Evolutionary conservation across 2,797 vertebrate genomes (phyloP).

Genomic region (Myotis findleyi): DNA sequence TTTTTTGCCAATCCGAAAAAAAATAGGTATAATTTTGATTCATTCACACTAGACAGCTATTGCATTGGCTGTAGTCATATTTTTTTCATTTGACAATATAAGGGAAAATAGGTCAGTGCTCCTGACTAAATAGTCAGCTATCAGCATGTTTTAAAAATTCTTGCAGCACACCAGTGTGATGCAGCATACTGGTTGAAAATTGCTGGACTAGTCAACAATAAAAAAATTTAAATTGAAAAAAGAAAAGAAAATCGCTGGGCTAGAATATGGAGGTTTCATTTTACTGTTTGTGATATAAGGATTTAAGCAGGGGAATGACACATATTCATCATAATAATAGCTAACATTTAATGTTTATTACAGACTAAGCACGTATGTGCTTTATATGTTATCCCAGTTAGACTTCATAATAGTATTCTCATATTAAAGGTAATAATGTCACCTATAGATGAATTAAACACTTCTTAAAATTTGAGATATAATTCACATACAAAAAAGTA

Average conservation of each 20-base stretch:
- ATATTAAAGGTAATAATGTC: slow-evolving; percentile 30
- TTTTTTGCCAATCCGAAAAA: not conserved
- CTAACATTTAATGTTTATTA: not conserved
- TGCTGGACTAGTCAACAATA: not conserved
- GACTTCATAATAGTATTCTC: not conserved
- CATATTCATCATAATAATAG: not conserved
- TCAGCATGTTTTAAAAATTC: not conserved
- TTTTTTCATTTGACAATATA: not conserved
- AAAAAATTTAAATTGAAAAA: not conserved
- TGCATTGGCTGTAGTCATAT: not conserved
- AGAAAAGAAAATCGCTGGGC: not conserved
- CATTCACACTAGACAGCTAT: not conserved
- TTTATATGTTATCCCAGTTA: not conserved
- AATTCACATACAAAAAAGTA: not conserved
- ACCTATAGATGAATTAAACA: slow-evolving; percentile 27
- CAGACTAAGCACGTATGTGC: not conserved
- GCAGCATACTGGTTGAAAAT: not conserved
- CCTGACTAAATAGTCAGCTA: not conserved
- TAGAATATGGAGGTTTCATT: not conserved
- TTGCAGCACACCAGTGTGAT: not conserved
- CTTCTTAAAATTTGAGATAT: slow-evolving; percentile 16
- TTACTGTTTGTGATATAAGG: not conserved
- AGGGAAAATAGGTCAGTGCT: not conserved
- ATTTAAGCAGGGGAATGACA: not conserved
- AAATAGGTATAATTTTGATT: not conserved